Evolutionary conservation across 2,888 invertebrate genomes (phyloP), one percentile per base, ranked within the genome.

Genomic region (Xanthia togata): DNA sequence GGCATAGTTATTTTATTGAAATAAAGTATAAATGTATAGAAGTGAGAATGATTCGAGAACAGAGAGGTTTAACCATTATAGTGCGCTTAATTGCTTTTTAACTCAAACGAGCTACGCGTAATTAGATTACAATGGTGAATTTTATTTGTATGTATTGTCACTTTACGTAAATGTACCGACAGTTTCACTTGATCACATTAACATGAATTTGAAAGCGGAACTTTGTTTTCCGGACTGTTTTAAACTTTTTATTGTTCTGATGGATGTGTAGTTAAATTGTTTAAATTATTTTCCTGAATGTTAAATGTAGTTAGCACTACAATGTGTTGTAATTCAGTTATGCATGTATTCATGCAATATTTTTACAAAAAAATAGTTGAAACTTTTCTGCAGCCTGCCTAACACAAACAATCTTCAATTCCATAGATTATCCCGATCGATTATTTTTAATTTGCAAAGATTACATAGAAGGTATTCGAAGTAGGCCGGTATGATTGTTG

Each of bases 401-500:
- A 44, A 50, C 2, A 26, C 4, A 70, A 67, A 59, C 6, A 14
- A 55, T 53, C 12, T 35, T 1, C 20, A 62, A 57, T 62, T n/a
- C 5, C 76, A 68, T 69, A 35, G 20, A 76, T 57, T 69, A 59
- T 74, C 17, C 64, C 14, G 20, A 76, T 73, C 70, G 71, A 82
- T 83, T 70, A 77, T 70, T 87, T 84, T 88, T 85, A 82, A 83
- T 86, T 78, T 71, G 69, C 64, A 70, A 72, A 84, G 83, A 81
- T 84, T 76, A 84, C 82, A 75, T 73, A 75, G 74, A 71, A 73
- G 85, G 76, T 86, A 88, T 80, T 81, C 78, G 68, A 89, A 84
- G 85, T 89, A 90, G 90, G 90, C 87, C 83, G 76, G 84, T 89
- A 91, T 92, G 91, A 93, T 92, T 91, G 92, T 89, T 91, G 92